Evolutionary conservation across 2,113 vertebrate genomes (phyloP).

Genomic region (Trachemys scripta): DNA sequence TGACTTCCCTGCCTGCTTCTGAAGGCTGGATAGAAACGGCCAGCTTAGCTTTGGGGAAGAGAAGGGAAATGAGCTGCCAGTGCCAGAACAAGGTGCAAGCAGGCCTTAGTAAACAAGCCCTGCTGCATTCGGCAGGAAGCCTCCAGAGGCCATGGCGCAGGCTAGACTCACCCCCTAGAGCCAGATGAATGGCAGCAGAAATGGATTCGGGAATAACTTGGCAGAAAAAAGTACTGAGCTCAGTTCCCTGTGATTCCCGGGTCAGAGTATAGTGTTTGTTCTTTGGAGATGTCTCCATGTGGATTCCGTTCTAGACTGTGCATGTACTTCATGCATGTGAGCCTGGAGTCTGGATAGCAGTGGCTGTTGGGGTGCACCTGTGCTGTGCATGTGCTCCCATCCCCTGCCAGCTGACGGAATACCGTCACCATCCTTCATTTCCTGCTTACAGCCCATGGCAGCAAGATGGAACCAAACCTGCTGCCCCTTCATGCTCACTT

Average conservation of each 20-base stretch:
- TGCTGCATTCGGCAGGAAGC: background rate
- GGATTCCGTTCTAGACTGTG: background rate
- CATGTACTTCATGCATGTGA: background rate
- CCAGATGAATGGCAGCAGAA: background rate
- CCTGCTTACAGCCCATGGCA: background rate
- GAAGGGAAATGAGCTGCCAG: background rate
- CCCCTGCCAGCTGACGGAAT: no score
- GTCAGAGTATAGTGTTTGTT: background rate
- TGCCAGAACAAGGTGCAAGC: background rate
- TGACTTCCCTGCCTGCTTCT: background rate
- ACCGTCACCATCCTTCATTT: no score
- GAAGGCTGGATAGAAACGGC: background rate
- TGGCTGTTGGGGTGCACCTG: no score
- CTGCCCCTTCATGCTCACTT: background rate
- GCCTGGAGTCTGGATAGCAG: background rate
- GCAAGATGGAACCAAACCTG: background rate
- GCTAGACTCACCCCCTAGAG: background rate
- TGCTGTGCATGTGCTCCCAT: no score
- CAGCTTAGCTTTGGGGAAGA: background rate
- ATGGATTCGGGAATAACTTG: background rate
- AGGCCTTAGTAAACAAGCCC: no score
- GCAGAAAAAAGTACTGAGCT: background rate
- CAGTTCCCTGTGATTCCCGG: background rate
- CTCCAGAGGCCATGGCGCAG: background rate
- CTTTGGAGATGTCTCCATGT: background rate